Base-by-base conservation (phyloP, 2,797 vertebrate species). In the Babyrousa celebensis region DNA sequence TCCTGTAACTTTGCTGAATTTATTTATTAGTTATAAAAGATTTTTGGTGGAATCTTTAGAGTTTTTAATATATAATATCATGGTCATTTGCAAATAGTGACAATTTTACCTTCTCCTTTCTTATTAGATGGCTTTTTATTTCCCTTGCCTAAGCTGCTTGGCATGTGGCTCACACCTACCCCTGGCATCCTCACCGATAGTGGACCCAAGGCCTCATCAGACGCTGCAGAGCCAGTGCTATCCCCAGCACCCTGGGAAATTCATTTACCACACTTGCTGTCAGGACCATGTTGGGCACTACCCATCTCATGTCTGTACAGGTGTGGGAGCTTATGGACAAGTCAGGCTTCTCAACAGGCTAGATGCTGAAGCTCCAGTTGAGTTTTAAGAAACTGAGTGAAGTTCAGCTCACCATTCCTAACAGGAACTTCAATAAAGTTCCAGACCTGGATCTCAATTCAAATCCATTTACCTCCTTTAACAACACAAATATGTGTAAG, bases 381-480 rank as follows among this genome's bases (percentile, higher is more conserved):
- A 98, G 99, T 52, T 99, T 99, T 98, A 98, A 98, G 97, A 98
- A 99, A 89, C 98, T 99, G 95, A 99, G 99, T 79, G 98, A 98
- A 56, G 98, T 99, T 88, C 97, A 99, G 91, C 98, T 99, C 23
- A 99, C 99, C 0, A 99, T 99, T 96, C 99, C 20, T 87, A n/a
- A 74, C 27, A 58, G 75, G 40, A 62, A 52, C 20, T 17, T 75
- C 15, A 63, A 88, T 40, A 63, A 74, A 75, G 40, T 52, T 15
- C 40, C 71, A 32, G 20, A 48, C 60, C 10, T 25, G 40, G 40
- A 88, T 21, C 29, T 63, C 20, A 74, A 88, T 52, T 3, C 71
- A 8, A 75, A 75, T 32, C 20, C 3, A 63, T 16, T 36, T 75
- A 29, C 16, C 32, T 65, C 43, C 32, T 65, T 56, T 40, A 14